phyloP scores from a whole-genome alignment of 2,888 invertebrate genomes.

The Dimorphilus gyrociliatus region DNA sequence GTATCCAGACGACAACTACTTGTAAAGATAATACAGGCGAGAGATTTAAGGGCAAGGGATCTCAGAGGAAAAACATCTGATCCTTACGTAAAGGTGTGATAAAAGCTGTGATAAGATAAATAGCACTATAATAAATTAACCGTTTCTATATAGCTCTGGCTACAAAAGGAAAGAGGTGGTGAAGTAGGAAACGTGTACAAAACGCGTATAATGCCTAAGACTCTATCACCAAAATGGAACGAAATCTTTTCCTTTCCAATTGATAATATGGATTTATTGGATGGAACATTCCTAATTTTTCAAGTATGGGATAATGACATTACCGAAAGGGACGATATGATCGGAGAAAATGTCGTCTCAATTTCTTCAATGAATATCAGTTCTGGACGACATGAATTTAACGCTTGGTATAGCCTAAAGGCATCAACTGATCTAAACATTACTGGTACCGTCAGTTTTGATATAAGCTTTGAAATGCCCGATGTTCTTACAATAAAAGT shows the following conservation, averaged over 20 bases:
- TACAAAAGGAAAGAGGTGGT: constrained; percentile 17
- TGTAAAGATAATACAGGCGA: constrained; percentile 25
- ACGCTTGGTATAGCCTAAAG: constrained; percentile 22
- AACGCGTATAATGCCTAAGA: constrained; percentile 15
- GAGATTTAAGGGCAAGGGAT: constrained; percentile 19
- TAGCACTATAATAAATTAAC: not conserved
- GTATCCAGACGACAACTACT: constrained; percentile 17
- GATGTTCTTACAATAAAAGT: constrained; percentile 19
- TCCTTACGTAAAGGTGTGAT: constrained; percentile 28
- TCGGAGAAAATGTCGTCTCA: constrained; percentile 22
- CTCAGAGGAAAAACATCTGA: constrained; percentile 22
- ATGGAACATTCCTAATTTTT: constrained; percentile 7
- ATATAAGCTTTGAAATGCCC: constrained; percentile 16
- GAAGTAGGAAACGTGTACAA: constrained; percentile 14
- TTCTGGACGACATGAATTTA: too few species aligned
- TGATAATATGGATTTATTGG: constrained; percentile 13
- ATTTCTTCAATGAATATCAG: constrained; percentile 15
- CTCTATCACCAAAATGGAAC: constrained; percentile 21
- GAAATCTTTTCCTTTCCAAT: constrained; percentile 27
- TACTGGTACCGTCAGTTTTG: constrained; percentile 21
- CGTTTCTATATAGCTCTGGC: constrained; percentile 15
- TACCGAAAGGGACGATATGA: constrained; percentile 21
- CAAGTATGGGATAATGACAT: constrained; percentile 22
- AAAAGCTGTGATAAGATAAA: not conserved
- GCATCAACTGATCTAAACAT: constrained; percentile 24